Evolutionary conservation across 2,888 invertebrate species (phyloP), one percentile per base, ranked within the genome.

Genomic region (Eilema griseolum): DNA sequence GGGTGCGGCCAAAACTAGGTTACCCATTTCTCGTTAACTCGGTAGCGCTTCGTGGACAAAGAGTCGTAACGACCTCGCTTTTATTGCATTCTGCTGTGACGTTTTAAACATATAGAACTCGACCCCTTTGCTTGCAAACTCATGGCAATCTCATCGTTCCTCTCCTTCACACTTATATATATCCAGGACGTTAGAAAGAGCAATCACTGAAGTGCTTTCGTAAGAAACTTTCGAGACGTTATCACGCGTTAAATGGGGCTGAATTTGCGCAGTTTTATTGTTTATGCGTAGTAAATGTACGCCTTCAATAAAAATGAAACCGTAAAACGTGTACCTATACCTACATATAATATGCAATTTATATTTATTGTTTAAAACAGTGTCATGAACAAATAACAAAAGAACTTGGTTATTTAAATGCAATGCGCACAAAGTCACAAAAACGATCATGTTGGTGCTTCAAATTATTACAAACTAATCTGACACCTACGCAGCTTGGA

Each of bases 1-100:
- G 90, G 94, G 94, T 86, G 93, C 89, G 93, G 89, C 87, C 83
- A 82, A 88, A 93, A 93, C 90, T 94, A 88, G 94, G 94, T 94
- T 88, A 94, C 94, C 94, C 89, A 94, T 94, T 93, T 94, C 90
- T 89, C 88, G 89, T 80, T 78, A 83, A 80, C 79, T 82, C 78
- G 61, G 83, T 80, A 78, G 75, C 75, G 76, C 74, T 75, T 74
- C 76, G 78, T 83, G 83, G 83, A 87, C 89, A 87, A 88, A 90
- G 86, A 85, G 90, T 83, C 88, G 83, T 83, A 88, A 81, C 84
- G 76, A 83, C 84, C 86, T 81, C 80, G 81, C 73, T 83, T 87
- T 84, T 83, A 85, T 80, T 82, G 86, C 81, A 79, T 81, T 83
- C 81, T 89, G 89, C 81, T 89, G 89, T 78, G 87, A 79, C 89